Percentiles rank a stretch among this genome's conserved stretches.
Evolutionary conservation across 1,140 invertebrate species (phyloP).

Genomic region (Pantala flavescens): DNA sequence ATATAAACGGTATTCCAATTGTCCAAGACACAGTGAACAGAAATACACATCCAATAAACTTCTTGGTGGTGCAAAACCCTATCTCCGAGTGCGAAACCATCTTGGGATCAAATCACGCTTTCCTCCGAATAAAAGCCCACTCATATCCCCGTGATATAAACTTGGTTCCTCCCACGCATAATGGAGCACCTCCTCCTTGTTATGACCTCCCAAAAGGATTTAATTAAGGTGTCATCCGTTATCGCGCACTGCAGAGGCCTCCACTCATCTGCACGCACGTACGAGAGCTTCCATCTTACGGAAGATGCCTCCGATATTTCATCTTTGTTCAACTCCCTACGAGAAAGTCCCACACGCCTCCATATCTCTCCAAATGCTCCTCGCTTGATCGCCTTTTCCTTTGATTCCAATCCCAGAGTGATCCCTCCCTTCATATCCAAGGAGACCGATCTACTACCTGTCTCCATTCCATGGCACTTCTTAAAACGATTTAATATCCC

Average conservation of each 20-base stretch:
- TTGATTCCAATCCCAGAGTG: neutral
- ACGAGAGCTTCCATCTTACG: neutral
- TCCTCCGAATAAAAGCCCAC: too few species aligned
- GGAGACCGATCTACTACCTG: too few species aligned
- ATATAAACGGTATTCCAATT: too few species aligned
- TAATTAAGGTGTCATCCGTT: slow-evolving; percentile 9
- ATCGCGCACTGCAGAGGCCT: neutral
- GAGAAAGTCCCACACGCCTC: neutral
- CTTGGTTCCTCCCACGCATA: too few species aligned
- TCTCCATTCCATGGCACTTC: too few species aligned
- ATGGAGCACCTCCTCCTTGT: neutral
- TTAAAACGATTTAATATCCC: too few species aligned
- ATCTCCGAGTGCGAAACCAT: too few species aligned
- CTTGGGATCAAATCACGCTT: too few species aligned
- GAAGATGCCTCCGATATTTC: slow-evolving; percentile 2
- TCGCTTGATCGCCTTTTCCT: neutral
- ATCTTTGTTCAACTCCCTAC: neutral
- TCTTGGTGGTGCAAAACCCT: too few species aligned
- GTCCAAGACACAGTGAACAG: too few species aligned
- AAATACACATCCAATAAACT: too few species aligned
- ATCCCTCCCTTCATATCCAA: neutral
- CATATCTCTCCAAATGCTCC: neutral
- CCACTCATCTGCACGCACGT: neutral
- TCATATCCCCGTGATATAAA: too few species aligned
- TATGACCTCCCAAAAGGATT: neutral